Conservation (phyloP, 2,888 invertebrate genomes). For the Gandaritis pyraliata region DNA sequence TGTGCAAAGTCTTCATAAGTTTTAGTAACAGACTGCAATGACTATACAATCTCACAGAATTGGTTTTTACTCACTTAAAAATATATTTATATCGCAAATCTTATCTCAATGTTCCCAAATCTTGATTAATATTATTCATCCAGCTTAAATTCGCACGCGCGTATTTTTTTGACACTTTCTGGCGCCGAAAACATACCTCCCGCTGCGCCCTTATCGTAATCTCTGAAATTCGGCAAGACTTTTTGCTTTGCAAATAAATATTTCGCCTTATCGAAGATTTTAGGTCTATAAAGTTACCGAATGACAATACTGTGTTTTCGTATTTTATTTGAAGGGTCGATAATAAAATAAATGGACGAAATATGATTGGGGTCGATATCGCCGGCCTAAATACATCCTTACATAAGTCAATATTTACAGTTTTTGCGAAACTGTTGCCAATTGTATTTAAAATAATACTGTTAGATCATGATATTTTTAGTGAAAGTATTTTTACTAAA, state of each 20-base stretch:
- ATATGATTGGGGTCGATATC: slow-evolving; percentile 20
- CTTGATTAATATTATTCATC: slow-evolving; percentile 51
- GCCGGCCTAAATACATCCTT: slow-evolving; percentile 7
- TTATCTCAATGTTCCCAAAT: slow-evolving; percentile 36
- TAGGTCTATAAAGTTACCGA: slow-evolving; percentile 26
- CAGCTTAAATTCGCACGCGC: slow-evolving; percentile 52
- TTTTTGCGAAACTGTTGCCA: slow-evolving; percentile 1
- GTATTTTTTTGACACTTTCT: slow-evolving; percentile 65
- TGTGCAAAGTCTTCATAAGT: too few species aligned
- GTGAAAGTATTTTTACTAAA: slow-evolving; percentile 5
- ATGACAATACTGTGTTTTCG: slow-evolving; percentile 26
- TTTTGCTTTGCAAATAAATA: slow-evolving; percentile 55
- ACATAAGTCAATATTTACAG: slow-evolving; percentile 15
- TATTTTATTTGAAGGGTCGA: slow-evolving; percentile 30
- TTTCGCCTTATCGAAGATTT: slow-evolving; percentile 50
- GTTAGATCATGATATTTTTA: not conserved
- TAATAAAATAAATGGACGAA: slow-evolving; percentile 28
- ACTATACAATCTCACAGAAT: too few species aligned
- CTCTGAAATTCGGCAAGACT: slow-evolving; percentile 52
- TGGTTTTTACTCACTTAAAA: too few species aligned
- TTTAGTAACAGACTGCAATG: too few species aligned
- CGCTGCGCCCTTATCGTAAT: slow-evolving; percentile 61
- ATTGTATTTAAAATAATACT: too few species aligned
- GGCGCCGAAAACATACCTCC: slow-evolving; percentile 59
- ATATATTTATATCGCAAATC: slow-evolving; percentile 29